Base-by-base conservation (phyloP, 2,888 invertebrate genomes). In the Hyalella azteca region DNA sequence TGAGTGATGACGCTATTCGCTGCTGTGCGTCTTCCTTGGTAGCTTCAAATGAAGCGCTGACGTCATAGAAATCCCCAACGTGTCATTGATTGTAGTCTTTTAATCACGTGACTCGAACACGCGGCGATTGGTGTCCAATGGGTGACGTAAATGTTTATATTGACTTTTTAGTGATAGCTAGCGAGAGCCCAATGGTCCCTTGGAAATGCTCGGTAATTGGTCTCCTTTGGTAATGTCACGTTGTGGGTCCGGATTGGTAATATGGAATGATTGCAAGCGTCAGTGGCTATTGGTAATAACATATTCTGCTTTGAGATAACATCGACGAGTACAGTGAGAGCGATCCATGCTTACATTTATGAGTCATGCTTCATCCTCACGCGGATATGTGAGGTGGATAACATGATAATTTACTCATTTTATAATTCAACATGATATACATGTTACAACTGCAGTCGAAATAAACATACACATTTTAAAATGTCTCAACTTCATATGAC, bases 221-320 rank as follows among this genome's bases (percentile, higher is more conserved):
- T 66, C 66, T 66, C 66, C 36, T 66, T 66, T 36, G 36, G 66
- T 66, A 66, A 66, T 66, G 66, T 66, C 66, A 66, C 66, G 66
- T 36, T 66, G 66, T 36, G 66, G 36, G 66, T 66, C 36, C 15
- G 36, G 66, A 66, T 66, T 66, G 66, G 66, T 66, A 66, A 66
- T 66, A 66, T 66, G 66, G 66, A 66, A 66, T 66, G 66, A 66
- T 66, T 66, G 66, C 66, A 32, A 36, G 66, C 66, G 66, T 66
- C 66, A 66, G 29, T 66, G 2, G 66, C 66, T 36, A 66, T 66
- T 66, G 66, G 66, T 66, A 66, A 66, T 66, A 36, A 66, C 66
- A 66, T 36, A 11, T 66, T 66, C 32, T 36, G 66, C 19, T 22
- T 29, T 36, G n/a, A 66, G 36, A 66, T 66, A 4, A 15, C 66